These are phyloP conservation scores for Agrotis clavis DNA, from an alignment of 2,888 invertebrate genomes.

Conservation along the genomic window DNA sequence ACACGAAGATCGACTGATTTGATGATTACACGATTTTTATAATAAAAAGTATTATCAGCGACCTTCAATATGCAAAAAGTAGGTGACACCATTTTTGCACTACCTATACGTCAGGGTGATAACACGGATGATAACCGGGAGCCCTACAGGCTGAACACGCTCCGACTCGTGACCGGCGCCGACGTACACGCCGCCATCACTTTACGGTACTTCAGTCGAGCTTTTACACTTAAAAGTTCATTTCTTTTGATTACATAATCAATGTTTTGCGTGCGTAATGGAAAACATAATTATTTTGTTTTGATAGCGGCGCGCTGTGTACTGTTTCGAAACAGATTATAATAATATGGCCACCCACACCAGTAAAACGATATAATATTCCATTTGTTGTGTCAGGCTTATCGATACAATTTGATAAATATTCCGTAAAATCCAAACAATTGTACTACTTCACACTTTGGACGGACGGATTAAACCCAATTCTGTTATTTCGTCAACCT, in stretches of 20 bases:
- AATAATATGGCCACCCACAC: constrained; percentile 54
- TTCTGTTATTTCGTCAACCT: constrained; percentile 9
- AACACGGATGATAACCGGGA: constrained; percentile 74
- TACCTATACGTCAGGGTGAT: constrained; percentile 76
- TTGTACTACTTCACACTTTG: constrained; percentile 25
- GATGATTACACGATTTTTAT: constrained; percentile 78
- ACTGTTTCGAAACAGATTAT: constrained; percentile 64
- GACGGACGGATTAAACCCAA: neutral
- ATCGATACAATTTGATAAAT: constrained; percentile 51
- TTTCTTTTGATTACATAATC: constrained; percentile 42
- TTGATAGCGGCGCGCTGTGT: constrained; percentile 59
- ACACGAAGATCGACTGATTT: constrained; percentile 80
- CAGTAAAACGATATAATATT: constrained; percentile 60
- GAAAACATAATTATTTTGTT: constrained; percentile 62
- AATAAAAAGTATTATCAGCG: constrained; percentile 79
- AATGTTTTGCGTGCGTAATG: constrained; percentile 49
- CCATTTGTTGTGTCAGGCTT: constrained; percentile 62
- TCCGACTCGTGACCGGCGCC: constrained; percentile 58
- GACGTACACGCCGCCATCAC: constrained; percentile 14
- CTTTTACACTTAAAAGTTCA: constrained; percentile 29
- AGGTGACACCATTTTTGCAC: constrained; percentile 84
- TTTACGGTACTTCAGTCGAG: constrained; percentile 13
- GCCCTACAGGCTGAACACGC: constrained; percentile 68
- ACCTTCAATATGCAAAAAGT: constrained; percentile 88
- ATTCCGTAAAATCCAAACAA: constrained; percentile 54